A percentile compares a stretch with the other conserved stretches of the same genome.
Conservation (phyloP, 2,113 vertebrate species). For the Campylomormyrus tamandua region DNA sequence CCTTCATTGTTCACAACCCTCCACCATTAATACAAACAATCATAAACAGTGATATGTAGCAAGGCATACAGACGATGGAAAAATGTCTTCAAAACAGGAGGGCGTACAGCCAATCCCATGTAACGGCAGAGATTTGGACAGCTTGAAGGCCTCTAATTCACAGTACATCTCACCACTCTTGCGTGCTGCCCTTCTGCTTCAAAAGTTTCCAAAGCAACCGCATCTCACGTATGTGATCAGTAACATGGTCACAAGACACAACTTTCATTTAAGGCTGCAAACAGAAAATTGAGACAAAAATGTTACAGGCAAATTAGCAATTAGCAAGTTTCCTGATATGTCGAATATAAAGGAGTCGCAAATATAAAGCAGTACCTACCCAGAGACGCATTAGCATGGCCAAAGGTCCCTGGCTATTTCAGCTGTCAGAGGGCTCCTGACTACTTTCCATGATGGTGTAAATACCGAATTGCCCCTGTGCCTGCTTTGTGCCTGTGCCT, state of each 20-base stretch:
- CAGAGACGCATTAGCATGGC: neutral
- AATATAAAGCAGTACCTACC: neutral
- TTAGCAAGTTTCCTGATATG: neutral
- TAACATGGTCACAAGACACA: neutral
- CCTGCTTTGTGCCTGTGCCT: no score
- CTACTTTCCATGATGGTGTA: neutral
- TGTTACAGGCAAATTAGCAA: neutral
- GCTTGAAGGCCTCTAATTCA: neutral
- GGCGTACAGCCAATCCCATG: neutral
- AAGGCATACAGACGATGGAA: neutral
- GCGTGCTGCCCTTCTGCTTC: neutral
- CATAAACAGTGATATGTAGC: neutral
- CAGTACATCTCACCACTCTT: neutral
- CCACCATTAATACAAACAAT: neutral
- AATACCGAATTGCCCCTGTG: neutral
- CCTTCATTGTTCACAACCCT: neutral
- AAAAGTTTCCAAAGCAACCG: neutral
- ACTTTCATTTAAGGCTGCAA: neutral
- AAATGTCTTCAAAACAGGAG: neutral
- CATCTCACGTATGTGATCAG: neutral
- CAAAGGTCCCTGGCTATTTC: neutral
- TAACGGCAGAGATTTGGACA: neutral
- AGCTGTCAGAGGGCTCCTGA: neutral
- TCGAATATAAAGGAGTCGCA: neutral
- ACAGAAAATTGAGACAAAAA: neutral